Evolutionary conservation across 2,113 vertebrate genomes (phyloP), one percentile per base, ranked within the genome.

Genomic region (Podocnemis expansa): DNA sequence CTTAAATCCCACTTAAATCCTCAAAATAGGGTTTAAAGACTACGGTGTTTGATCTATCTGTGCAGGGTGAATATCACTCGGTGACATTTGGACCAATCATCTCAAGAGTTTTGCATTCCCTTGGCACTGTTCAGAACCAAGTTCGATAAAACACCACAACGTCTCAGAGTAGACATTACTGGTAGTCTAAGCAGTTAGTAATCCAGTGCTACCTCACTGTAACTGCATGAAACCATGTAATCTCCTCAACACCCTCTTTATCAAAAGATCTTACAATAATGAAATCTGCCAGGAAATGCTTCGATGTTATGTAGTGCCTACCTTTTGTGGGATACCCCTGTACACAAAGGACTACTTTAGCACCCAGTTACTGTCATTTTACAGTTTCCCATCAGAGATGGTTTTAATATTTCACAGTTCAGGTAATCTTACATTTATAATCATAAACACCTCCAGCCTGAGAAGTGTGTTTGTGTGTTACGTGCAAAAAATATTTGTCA

Each of bases 311-410:
- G 80, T 0, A 47, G 89, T 95, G 78, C 93, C 80, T 93, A 87
- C 88, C 89, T 85, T 21, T 58, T 80, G 97, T 79, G 93, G 84
- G 91, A 91, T 56, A 56, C 67, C 85, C 86, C 88, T 54, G 84
- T 49, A 45, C 63, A 31, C 21, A 73, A 84, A 94, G 80, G 54
- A 63, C 78, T 94, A 67, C 91, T 78, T 94, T 52, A 73, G 91
- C 91, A 91, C 89, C 91, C 2, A 0, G 73, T 90, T 93, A 87
- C 94, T 91, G 92, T 89, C 93, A 81, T 58, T 84, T 76, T 93
- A 81, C 79, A 80, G 0, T 93, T 96, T 97, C 97, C 91, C 94
- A 85, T 94, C 94, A 93, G 80, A 67, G 84, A 78, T 19, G 73
- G 80, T 96, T 96, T 93, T 93, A 51, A 25, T 91, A 85, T 94